These are phyloP conservation scores for Cirrhinus mrigala DNA, from an alignment of 2,797 vertebrate species.

Conservation along the genomic window DNA sequence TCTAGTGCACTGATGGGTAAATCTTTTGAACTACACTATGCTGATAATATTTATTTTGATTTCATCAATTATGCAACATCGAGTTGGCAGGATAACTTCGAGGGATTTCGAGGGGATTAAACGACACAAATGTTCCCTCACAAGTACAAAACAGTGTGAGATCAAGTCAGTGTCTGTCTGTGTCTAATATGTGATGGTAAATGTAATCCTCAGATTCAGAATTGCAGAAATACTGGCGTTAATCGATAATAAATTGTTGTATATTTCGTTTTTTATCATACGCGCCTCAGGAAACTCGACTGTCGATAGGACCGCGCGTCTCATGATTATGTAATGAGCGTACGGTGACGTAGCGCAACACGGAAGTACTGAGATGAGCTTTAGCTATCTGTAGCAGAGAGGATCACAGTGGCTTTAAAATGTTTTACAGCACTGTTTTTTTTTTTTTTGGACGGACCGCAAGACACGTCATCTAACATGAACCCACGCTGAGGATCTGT, in stretches of 20 bases:
- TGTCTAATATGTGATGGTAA: neutral
- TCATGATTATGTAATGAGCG: neutral
- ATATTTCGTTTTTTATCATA: neutral
- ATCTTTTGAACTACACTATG: neutral
- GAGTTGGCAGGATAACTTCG: neutral
- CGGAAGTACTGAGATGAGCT: constrained; percentile 30
- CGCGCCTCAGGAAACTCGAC: rapidly evolving
- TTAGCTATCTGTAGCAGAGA: constrained; percentile 25
- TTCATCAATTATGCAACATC: neutral
- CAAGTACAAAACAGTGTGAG: neutral
- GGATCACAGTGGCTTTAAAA: constrained; percentile 10
- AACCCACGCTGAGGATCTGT: neutral
- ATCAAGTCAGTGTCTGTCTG: neutral
- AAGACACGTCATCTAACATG: neutral
- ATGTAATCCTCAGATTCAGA: neutral
- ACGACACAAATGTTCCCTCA: neutral
- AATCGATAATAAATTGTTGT: neutral
- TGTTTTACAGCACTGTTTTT: neutral
- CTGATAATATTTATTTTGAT: neutral
- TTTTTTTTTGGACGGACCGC: neutral
- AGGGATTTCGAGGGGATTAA: neutral
- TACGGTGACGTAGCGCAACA: neutral
- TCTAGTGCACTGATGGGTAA: neutral
- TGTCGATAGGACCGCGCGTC: constrained; percentile 1
- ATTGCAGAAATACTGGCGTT: neutral